A percentile compares a stretch with the other conserved stretches of the same genome.
phyloP scores from a whole-genome alignment of 2,888 invertebrate species.

The Stramonita haemastoma region DNA sequence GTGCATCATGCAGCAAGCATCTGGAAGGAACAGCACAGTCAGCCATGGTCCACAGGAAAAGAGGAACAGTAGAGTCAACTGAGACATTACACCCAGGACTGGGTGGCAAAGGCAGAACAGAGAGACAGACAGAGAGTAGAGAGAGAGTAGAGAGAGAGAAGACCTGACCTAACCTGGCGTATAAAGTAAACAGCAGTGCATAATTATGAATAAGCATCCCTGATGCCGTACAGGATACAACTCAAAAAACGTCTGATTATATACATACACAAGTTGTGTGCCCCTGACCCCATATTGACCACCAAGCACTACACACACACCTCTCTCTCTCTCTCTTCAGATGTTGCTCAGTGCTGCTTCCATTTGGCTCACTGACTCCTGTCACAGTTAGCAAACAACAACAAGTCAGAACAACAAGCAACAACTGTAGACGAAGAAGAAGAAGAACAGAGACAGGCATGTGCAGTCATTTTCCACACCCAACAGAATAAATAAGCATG shows the following conservation, averaged over 20 bases:
- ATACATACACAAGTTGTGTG: not conserved
- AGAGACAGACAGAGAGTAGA: too few species aligned
- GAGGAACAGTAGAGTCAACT: too few species aligned
- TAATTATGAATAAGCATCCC: too few species aligned
- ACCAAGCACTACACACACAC: not conserved
- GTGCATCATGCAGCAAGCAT: too few species aligned
- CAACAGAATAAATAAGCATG: slow-evolving; percentile 16
- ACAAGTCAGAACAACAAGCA: not conserved
- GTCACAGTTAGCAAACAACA: not conserved
- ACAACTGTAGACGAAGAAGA: not conserved
- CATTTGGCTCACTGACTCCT: not conserved
- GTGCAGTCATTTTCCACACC: not conserved
- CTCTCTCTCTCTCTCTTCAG: not conserved
- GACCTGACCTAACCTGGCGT: too few species aligned
- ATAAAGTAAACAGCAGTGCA: too few species aligned
- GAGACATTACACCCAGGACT: too few species aligned
- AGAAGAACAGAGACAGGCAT: not conserved
- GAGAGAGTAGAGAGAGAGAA: too few species aligned
- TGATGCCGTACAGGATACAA: not conserved
- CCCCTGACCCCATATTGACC: not conserved
- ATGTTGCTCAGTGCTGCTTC: not conserved
- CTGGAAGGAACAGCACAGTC: too few species aligned
- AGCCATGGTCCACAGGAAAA: too few species aligned
- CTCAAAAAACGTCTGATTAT: not conserved
- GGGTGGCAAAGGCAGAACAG: too few species aligned